Conservation (phyloP, 2,113 vertebrate species). For the Tachysurus vachellii region DNA sequence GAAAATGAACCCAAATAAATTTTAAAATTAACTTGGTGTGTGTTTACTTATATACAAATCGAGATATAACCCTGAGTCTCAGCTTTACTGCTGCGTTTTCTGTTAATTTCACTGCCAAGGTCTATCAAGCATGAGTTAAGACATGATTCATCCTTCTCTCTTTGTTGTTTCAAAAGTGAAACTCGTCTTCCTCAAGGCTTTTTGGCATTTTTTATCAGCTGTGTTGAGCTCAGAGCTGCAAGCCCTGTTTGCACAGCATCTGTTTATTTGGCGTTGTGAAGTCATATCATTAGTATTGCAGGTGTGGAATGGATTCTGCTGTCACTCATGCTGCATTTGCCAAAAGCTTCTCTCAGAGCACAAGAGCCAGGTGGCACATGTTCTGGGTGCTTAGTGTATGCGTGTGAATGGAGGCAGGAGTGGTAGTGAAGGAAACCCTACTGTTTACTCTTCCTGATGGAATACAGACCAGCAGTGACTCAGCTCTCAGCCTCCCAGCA, state of each 20-base stretch:
- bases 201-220: constrained; percentile 1
- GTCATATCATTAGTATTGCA: constrained; percentile 57
- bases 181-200: constrained; percentile 30
- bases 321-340: constrained; percentile 57
- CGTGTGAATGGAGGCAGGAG: constrained; percentile 22
- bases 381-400: constrained; percentile 29
- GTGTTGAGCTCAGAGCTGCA: constrained; percentile 14
- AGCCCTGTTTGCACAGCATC: constrained; percentile 41
- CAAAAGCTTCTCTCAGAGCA: constrained; percentile 30
- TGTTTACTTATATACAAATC: neutral
- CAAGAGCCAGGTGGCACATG: constrained; percentile 38
- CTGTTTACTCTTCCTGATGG: constrained; percentile 37
- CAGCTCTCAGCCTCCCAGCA: constrained; percentile 8
- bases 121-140: neutral
- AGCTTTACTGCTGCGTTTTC: constrained; percentile 2
- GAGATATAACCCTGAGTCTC: neutral
- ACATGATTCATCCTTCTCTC: neutral
- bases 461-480: constrained; percentile 35
- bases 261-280: constrained; percentile 57
- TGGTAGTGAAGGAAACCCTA: constrained; percentile 6
- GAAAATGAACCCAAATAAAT: neutral
- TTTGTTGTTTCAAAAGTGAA: constrained; percentile 4
- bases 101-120: constrained; percentile 4
- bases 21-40: neutral
- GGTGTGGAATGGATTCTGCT: constrained; percentile 51